Conservation (phyloP, 2,113 vertebrate genomes). For the Xenopus tropicalis region UCB_Xtro_10.0 CM004447.2:29165001-29165500, state of each 20-base stretch:
- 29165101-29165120: conserved; percentile 32
- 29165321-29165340: too few relatives aligned
- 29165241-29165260: neutral
- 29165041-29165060: conserved; percentile 32
- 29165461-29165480: neutral
- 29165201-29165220: too few relatives aligned
- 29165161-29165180: neutral
- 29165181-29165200: too few relatives aligned
- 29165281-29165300: conserved; percentile 6
- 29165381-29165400: too few relatives aligned
- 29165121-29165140: conserved; percentile 42
- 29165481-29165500: too few relatives aligned
- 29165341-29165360: too few relatives aligned
- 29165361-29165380: too few relatives aligned
- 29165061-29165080: conserved; percentile 28
- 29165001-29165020: conserved; percentile 20
- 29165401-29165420: too few relatives aligned
- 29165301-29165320: neutral
- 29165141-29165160: conserved; percentile 3
- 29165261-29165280: neutral
- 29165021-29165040: conserved; percentile 38
- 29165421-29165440: neutral
- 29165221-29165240: neutral
- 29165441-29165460: conserved; percentile 9
- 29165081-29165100: conserved; percentile 33